Evolutionary conservation across 2,113 vertebrate genomes (phyloP), one percentile per base, ranked within the genome.

Genomic region (Pandion haliaetus): DNA sequence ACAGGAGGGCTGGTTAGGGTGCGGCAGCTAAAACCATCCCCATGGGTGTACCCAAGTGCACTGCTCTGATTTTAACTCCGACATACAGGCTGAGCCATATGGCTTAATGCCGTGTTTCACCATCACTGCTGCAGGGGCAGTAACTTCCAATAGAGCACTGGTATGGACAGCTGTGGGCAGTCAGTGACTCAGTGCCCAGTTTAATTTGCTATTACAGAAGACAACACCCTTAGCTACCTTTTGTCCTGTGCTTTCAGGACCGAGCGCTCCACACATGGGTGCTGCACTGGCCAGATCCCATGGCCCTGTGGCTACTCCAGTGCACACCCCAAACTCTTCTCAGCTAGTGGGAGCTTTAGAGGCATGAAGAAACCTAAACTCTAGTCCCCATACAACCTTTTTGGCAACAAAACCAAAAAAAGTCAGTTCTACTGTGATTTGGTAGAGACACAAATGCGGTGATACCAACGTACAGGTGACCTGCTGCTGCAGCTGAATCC

Each of bases 251-350:
- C 40, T 76, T 91, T 54, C 24, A 76, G 45, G 62, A 38, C 34
- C 2, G 0, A 80, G 69, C 0, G 1, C 54, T 73, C 26, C 42
- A 49, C 1, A 0, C 12, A 54, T 0, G 1, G 44, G 38, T 86
- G 24, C 20, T 79, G 50, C 29, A 44, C 29, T 4, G 1, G 71
- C 17, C 2, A 1, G 49, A 54, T 63, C 49, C 38, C 45, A 14
- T 38, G 29, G 36, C 32, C 34, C 49, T 40, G 28, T 31, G 66
- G 29, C 54, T 57, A 54, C 13, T 29, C 25, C 6, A 0, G 3
- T n/a, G 44, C 59, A 45, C 11, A 45, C 14, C 23, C 16, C 47
- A 74, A 63, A 61, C 31, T 55, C n/a, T 54, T 31, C 20, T 38
- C 14, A 24, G 55, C 32, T 55, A 70, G 28, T 26, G 15, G 50